phyloP scores from a whole-genome alignment of 2,888 invertebrate genomes.

The Bugula neritina region DNA sequence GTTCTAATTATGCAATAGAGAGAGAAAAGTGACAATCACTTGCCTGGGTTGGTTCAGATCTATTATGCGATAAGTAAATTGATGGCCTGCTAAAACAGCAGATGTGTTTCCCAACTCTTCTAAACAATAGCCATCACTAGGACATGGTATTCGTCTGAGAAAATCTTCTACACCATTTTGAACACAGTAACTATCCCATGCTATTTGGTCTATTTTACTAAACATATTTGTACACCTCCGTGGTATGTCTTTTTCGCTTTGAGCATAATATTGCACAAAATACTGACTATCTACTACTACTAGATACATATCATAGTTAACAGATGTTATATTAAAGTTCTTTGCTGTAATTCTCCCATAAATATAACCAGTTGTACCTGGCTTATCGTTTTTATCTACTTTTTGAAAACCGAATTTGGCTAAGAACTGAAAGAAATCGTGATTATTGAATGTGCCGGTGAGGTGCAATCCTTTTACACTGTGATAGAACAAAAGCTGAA shows the following conservation, averaged over 20 bases:
- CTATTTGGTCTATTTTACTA: conserved; percentile 69
- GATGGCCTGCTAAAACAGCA: conserved; percentile 79
- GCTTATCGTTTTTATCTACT: conserved; percentile 66
- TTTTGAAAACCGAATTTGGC: conserved; percentile 92
- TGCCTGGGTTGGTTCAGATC: conserved; percentile 84
- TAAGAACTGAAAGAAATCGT: conserved; percentile 70
- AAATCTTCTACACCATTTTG: conserved; percentile 70
- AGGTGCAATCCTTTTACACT: conserved; percentile 37
- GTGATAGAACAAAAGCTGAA: neutral
- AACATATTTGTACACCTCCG: conserved; percentile 74
- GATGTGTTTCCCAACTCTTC: conserved; percentile 75
- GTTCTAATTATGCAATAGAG: too few species aligned
- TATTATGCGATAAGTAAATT: conserved; percentile 88
- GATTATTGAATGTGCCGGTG: conserved; percentile 46
- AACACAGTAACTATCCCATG: conserved; percentile 79
- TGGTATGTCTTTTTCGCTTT: conserved; percentile 57
- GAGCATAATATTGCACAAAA: conserved; percentile 84
- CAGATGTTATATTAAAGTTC: conserved; percentile 28
- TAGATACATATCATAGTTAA: conserved; percentile 63
- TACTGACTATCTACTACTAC: conserved; percentile 83
- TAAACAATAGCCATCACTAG: conserved; percentile 66
- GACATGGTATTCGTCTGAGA: conserved; percentile 79
- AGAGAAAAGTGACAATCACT: too few species aligned
- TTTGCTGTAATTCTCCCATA: conserved; percentile 86
- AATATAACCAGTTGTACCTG: conserved; percentile 77